Base-by-base conservation (phyloP, 2,888 invertebrate species). In the Brachypterus glaber region DNA sequence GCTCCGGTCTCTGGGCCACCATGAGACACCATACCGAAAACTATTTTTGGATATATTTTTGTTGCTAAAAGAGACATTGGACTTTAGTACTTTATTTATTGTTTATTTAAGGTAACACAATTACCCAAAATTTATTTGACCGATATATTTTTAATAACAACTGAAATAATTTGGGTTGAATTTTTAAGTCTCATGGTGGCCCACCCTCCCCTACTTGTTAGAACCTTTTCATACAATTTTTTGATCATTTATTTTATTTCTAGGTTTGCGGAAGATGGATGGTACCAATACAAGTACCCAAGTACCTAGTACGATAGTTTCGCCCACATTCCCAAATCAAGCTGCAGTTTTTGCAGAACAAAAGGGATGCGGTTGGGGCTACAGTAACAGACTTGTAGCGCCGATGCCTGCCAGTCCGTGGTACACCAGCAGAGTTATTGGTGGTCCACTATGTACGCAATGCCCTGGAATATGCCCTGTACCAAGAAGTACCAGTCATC, bases 331-430 rank as follows among this genome's bases (percentile, higher is more conserved):
- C 47, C 59, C 55, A 39, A 68, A 62, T 46, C 69, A 69, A 48
- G 60, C 70, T 13, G 69, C 69, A 2, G 69, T 71, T 9, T 71
- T 63, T 48, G 65, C 67, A n/a, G 69, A 69, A 45, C 64, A 66
- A 27, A 68, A 68, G 51, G 64, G 64, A 33, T 64, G 63, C 37
- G 61, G 64, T 32, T 69, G 69, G 67, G 66, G 67, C n/a, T 69
- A 70, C 49, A 67, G 60, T 44, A 70, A 68, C 44, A 58, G 69
- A 14, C 45, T 68, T 13, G 60, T 67, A 13, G 57, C 60, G 7
- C 59, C 58, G 4, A 45, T 53, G 17, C 63, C 60, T 25, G 50
- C 50, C n/a, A 58, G 59, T 38, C 62, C 63, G 14, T 65, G 63
- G 63, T 62, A 61, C 38, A 59, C 53, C 15, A 55, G 53, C 14